Base-by-base conservation (phyloP, 92 coral and sea anemone genomes). In the Zoanthus sociatus region DNA sequence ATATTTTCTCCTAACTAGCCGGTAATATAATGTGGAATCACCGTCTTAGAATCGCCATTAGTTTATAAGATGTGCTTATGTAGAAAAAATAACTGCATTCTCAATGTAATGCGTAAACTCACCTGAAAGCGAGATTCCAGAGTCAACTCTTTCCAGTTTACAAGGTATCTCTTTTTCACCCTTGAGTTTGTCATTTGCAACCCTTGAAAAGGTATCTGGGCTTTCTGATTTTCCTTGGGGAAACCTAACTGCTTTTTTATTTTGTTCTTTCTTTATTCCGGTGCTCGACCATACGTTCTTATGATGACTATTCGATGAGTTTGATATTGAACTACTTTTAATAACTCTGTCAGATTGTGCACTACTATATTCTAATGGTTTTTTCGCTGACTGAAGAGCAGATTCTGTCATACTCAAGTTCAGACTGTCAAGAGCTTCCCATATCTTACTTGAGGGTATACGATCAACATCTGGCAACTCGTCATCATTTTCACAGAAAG, bases 391-490 rank as follows among this genome's bases (percentile, higher is more conserved):
- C 14, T 20, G 75, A 45, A 81, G 50, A 2, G 74, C 5, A 11
- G 46, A 11, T 46, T 81, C 91, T 1, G 91, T 82, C 90, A 89
- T 88, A 51, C 95, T 94, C 9, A 92, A 88, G 76, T 86, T 92
- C 9, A 94, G 78, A 60, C 73, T 82, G 55, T 92, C 95, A 60
- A 94, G 91, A 53, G 87, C 90, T 89, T 78, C 79, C 84, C 83
- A 88, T 63, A 94, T 90, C 16, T 88, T 86, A 48, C 90, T 90
- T 17, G 95, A 91, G 18, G 98, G 95, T 26, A 94, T 88, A 73
- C 95, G 87, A 84, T 94, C 91, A 16, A 91, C 71, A 74, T 94
- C 95, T 12, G 70, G 73, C 16, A 50, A 88, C 50, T 92, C 95
- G 14, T 55, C 61, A 42, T 87, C 89, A 48, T 63, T 26, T 45